Evolutionary conservation across 2,888 invertebrate species (phyloP).

Genomic region (Carabus problematicus): DNA sequence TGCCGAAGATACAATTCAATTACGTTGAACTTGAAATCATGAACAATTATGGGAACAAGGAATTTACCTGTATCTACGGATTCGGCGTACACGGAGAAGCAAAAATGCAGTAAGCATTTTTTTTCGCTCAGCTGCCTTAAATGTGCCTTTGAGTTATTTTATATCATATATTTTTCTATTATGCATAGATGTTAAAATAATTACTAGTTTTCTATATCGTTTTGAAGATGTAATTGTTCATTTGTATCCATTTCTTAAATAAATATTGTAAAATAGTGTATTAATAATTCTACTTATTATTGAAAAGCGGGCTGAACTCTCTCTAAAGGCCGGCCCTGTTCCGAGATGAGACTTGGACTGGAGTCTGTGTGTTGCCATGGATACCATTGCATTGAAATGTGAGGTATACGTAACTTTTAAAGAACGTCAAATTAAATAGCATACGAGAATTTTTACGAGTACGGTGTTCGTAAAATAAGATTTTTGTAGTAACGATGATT

Average conservation of each 20-base stretch:
- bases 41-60: conserved; percentile 71
- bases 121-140: too few species aligned
- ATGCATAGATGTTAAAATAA: conserved; percentile 11
- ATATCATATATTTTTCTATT: not conserved
- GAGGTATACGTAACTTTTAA: too few species aligned
- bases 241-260: not conserved
- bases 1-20: conserved; percentile 50
- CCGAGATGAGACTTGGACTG: too few species aligned
- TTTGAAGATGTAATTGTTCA: not conserved
- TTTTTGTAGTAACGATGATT: not conserved
- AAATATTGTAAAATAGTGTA: not conserved
- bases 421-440: too few species aligned
- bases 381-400: too few species aligned
- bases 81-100: conserved; percentile 69
- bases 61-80: conserved; percentile 77
- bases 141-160: too few species aligned
- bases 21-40: conserved; percentile 63
- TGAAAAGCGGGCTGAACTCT: too few species aligned
- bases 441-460: not conserved
- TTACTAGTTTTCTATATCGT: not conserved
- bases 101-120: conserved; percentile 18
- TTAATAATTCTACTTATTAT: not conserved
- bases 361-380: too few species aligned
- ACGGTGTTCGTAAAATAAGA: not conserved
- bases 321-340: too few species aligned